Conservation (phyloP, 2,888 invertebrate genomes). For the Mesoligia furuncula region DNA sequence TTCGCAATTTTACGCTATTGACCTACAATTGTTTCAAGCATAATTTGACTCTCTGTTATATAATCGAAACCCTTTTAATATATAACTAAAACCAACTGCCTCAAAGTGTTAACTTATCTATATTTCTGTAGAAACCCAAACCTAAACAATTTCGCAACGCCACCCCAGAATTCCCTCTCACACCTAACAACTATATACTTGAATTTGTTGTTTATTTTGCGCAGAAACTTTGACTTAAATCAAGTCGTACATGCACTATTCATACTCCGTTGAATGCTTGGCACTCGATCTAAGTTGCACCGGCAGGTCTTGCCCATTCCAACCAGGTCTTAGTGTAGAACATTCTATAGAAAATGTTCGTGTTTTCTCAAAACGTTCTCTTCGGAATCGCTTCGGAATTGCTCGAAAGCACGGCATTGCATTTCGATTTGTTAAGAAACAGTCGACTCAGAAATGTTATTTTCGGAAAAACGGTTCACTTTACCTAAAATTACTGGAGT, state of each 20-base stretch:
- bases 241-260: slow-evolving; percentile 54
- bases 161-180: background rate
- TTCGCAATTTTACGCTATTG: background rate
- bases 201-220: slow-evolving; percentile 45
- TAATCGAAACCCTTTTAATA: background rate
- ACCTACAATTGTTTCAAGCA: background rate
- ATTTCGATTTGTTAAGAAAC: slow-evolving; percentile 41
- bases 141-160: background rate
- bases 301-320: slow-evolving; percentile 30
- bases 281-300: slow-evolving; percentile 58
- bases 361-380: slow-evolving; percentile 49
- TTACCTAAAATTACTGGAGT: background rate
- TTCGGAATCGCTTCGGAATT: slow-evolving; percentile 35
- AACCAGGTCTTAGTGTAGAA: slow-evolving; percentile 11
- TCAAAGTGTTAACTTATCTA: background rate
- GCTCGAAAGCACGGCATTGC: slow-evolving; percentile 42
- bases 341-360: slow-evolving; percentile 54
- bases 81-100: background rate
- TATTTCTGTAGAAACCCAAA: background rate
- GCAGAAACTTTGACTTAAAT: slow-evolving; percentile 53
- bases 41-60: background rate
- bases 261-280: slow-evolving; percentile 50
- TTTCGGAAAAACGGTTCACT: slow-evolving; percentile 15
- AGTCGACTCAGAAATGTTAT: slow-evolving; percentile 9
- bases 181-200: background rate